Conservation (phyloP, 2,888 invertebrate species). For the Lepidonotus clava region DNA sequence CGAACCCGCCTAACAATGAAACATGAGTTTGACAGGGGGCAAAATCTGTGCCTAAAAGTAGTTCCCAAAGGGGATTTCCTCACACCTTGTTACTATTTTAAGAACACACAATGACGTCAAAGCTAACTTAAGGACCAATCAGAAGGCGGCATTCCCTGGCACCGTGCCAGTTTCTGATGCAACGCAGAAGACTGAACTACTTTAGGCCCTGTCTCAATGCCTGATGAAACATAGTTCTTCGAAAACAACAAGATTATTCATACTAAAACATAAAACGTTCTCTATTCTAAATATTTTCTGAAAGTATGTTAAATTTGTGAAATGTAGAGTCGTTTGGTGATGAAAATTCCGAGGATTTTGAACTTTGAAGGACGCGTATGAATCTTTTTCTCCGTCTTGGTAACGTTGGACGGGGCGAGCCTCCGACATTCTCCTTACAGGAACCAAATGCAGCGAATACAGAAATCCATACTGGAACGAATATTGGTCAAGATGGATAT, state of each 20-base stretch:
- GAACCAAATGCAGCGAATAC: conserved; percentile 20
- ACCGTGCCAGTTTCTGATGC: conserved; percentile 32
- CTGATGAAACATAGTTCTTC: neutral
- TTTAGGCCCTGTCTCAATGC: neutral
- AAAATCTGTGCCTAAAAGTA: too few species aligned
- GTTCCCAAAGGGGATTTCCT: too few species aligned
- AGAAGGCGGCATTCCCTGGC: neutral
- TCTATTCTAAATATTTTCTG: neutral
- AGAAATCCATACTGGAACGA: neutral
- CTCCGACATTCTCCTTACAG: neutral
- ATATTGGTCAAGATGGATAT: conserved; percentile 40
- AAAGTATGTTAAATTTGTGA: neutral
- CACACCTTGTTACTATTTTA: too few species aligned
- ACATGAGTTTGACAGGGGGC: too few species aligned
- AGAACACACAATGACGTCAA: conserved; percentile 19
- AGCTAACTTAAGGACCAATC: neutral
- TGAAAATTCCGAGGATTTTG: neutral
- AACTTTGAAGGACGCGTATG: neutral
- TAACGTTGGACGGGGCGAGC: neutral
- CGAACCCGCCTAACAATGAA: too few species aligned
- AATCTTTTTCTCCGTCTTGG: neutral
- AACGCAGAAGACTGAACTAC: neutral
- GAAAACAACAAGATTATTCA: neutral
- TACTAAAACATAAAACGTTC: neutral
- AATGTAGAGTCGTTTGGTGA: too few species aligned